phyloP scores from a whole-genome alignment of 2,797 vertebrate species.

The Anniella stebbinsi region DNA sequence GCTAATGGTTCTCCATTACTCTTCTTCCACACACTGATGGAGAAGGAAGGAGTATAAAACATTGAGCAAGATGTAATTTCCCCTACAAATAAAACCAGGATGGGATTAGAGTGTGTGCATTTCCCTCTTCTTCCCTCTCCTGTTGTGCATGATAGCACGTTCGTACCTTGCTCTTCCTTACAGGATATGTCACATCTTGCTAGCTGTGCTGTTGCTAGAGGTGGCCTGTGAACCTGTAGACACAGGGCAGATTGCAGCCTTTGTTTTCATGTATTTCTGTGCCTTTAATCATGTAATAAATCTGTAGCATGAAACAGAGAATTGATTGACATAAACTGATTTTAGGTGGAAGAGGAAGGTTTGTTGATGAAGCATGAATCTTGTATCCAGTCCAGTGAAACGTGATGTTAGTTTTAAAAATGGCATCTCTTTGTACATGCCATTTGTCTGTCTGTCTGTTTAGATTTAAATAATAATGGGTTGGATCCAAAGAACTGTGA shows the following conservation, averaged over 20 bases:
- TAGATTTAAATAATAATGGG: background rate
- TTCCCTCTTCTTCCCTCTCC: background rate
- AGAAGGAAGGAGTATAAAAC: background rate
- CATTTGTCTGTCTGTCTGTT: background rate
- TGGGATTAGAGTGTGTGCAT: background rate
- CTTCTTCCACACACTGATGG: background rate
- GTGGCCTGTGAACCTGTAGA: background rate
- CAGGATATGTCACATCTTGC: background rate
- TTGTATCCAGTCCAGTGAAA: background rate
- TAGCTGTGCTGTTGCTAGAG: background rate
- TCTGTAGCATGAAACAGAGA: background rate
- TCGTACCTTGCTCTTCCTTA: background rate
- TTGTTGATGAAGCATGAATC: background rate
- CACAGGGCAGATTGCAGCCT: background rate
- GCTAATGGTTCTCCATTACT: background rate
- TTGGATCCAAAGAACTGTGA: background rate
- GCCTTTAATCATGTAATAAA: background rate
- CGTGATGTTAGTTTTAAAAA: background rate
- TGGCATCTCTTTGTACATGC: background rate
- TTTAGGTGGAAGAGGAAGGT: background rate
- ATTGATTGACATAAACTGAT: background rate
- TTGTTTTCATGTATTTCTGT: rapidly evolving
- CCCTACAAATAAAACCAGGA: background rate
- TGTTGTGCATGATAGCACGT: background rate
- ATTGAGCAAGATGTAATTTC: background rate